phyloP scores from a whole-genome alignment of 2,797 vertebrate genomes.

The Spinus pinus region DNA sequence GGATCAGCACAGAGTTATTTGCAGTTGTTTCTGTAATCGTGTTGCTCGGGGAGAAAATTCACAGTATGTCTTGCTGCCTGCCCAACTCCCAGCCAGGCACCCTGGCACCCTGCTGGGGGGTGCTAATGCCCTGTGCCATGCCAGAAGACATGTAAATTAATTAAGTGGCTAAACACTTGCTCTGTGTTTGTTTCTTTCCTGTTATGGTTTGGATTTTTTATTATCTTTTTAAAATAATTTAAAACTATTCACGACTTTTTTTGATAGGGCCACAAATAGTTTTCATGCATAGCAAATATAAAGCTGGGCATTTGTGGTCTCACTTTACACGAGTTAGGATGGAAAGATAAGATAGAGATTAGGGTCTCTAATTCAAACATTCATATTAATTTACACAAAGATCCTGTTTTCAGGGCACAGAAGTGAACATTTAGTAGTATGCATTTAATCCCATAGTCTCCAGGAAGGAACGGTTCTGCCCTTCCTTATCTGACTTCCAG shows the following conservation, averaged over 20 bases:
- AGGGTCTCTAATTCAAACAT: not conserved
- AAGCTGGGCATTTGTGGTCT: not conserved
- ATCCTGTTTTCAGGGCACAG: not conserved
- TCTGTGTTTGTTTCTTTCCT: not conserved
- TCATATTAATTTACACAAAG: not conserved
- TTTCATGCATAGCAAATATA: not conserved
- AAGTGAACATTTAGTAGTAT: not conserved
- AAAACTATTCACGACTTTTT: not conserved
- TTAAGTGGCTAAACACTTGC: slow-evolving; percentile 37
- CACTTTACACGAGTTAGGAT: not conserved
- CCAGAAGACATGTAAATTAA: slow-evolving; percentile 32
- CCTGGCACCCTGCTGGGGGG: slow-evolving; percentile 14
- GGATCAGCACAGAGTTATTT: slow-evolving; percentile 54
- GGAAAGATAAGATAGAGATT: not conserved
- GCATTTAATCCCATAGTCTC: not conserved
- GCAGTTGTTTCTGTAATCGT: slow-evolving; percentile 36
- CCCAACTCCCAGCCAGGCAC: not conserved
- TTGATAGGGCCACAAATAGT: not conserved
- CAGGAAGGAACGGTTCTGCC: not conserved
- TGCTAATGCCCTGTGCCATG: slow-evolving; percentile 49
- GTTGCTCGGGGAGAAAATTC: slow-evolving; percentile 49
- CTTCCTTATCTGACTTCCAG: not conserved
- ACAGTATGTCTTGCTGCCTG: slow-evolving; percentile 34
- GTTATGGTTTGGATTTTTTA: not conserved
- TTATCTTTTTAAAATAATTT: fast-evolving